phyloP scores from a whole-genome alignment of 2,113 vertebrate genomes.

The Heteronetta atricapilla region DNA sequence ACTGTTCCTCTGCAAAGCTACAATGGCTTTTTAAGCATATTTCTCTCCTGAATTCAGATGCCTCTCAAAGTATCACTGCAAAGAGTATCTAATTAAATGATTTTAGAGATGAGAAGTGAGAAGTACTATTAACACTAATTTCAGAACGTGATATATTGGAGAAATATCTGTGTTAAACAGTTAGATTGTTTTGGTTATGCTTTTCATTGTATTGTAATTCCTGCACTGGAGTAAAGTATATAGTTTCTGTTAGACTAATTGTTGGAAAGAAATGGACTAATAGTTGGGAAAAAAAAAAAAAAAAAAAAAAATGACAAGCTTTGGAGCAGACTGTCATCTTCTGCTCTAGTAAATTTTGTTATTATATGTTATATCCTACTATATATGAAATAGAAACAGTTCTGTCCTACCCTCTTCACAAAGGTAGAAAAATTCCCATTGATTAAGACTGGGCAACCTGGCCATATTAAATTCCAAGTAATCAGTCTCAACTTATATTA shows the following conservation, averaged over 20 bases:
- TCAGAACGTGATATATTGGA: not conserved
- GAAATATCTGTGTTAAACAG: not conserved
- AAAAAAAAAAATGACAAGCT: not conserved
- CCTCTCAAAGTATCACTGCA: not conserved
- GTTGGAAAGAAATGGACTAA: not conserved
- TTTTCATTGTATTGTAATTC: not conserved
- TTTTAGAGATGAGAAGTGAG: not conserved
- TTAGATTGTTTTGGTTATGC: not conserved
- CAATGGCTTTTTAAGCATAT: not conserved
- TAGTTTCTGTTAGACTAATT: not conserved
- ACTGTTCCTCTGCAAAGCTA: not conserved
- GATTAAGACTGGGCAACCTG: not conserved
- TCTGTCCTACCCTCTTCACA: not conserved
- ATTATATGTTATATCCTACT: not conserved
- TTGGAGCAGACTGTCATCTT: not conserved
- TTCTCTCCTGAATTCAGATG: not conserved
- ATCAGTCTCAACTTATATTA: not conserved
- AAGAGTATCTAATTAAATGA: not conserved
- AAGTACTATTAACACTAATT: not conserved
- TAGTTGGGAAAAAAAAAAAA: not conserved
- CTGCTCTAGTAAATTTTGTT: not conserved
- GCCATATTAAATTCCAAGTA: not conserved
- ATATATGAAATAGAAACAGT: not conserved
- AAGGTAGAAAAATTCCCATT: not conserved
- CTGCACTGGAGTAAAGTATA: not conserved